Percentiles rank a stretch among this genome's conserved stretches.
These are phyloP conservation scores for Alligator mississippiensis DNA, from an alignment of 2,113 vertebrate genomes.

Conservation along the genomic window DNA sequence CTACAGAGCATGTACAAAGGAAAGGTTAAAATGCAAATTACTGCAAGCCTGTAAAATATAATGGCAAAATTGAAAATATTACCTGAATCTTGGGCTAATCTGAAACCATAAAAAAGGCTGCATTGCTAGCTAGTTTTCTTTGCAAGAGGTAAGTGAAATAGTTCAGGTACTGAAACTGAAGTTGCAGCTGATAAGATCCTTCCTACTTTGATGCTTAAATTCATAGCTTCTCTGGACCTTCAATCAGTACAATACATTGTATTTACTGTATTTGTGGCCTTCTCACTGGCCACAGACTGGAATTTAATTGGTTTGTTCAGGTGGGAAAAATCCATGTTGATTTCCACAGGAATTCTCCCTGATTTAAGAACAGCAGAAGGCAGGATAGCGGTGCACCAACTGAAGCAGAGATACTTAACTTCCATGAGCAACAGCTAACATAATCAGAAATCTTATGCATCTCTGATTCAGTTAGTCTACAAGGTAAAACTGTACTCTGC, in stretches of 20 bases:
- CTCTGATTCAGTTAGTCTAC: too few species aligned
- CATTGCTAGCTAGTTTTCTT: not conserved
- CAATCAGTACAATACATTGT: rapidly evolving
- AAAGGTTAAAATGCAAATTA: constrained; percentile 22
- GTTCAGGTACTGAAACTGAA: not conserved
- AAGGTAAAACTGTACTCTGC: too few species aligned
- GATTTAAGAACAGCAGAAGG: not conserved
- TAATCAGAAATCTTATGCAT: too few species aligned
- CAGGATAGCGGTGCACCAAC: too few species aligned
- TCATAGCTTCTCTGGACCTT: rapidly evolving
- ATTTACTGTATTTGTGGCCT: not conserved
- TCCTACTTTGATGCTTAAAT: not conserved
- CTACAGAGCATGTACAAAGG: not conserved
- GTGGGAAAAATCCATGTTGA: rapidly evolving
- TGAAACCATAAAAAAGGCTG: not conserved
- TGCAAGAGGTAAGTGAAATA: not conserved
- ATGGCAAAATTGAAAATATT: not conserved
- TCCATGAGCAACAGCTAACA: too few species aligned
- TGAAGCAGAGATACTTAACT: too few species aligned
- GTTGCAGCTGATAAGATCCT: not conserved
- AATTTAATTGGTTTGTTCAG: rapidly evolving
- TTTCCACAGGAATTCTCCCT: not conserved
- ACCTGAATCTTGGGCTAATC: not conserved
- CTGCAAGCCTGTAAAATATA: not conserved
- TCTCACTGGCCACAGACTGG: not conserved